A percentile compares a stretch with the other conserved stretches of the same genome.
Evolutionary conservation across 2,113 vertebrate species (phyloP).

Genomic region (Bubo blakistoni): DNA sequence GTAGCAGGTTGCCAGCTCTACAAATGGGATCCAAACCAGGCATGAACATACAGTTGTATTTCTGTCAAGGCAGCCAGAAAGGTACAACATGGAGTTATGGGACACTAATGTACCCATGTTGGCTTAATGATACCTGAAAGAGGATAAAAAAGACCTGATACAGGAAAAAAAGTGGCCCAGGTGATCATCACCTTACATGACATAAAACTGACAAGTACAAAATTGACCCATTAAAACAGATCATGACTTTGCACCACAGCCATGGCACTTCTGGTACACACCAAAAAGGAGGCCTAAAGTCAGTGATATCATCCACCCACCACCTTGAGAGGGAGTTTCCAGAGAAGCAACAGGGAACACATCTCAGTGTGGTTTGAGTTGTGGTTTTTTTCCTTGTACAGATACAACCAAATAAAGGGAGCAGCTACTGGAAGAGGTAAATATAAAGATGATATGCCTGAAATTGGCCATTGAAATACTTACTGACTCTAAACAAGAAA

Average conservation of each 20-base stretch:
- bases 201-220: background rate
- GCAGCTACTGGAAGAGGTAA: background rate
- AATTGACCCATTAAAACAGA: background rate
- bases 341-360: background rate
- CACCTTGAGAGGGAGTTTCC: background rate
- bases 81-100: background rate
- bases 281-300: background rate
- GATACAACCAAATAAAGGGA: background rate
- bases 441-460: background rate
- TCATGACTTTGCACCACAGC: background rate
- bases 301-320: background rate
- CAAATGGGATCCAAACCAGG: background rate
- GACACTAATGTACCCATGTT: too few relatives aligned
- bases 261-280: background rate
- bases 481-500: background rate
- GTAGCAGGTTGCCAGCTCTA: background rate
- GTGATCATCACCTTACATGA: background rate
- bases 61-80: background rate
- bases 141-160: background rate
- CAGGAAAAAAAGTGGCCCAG: background rate
- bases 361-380: background rate
- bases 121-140: background rate
- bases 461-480: background rate
- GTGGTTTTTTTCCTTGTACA: background rate
- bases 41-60: rapidly evolving